A percentile compares a stretch with the other conserved stretches of the same genome.
These are phyloP conservation scores for Pangasius macronema DNA, from an alignment of 2,797 vertebrate species.

Conservation along the genomic window DNA sequence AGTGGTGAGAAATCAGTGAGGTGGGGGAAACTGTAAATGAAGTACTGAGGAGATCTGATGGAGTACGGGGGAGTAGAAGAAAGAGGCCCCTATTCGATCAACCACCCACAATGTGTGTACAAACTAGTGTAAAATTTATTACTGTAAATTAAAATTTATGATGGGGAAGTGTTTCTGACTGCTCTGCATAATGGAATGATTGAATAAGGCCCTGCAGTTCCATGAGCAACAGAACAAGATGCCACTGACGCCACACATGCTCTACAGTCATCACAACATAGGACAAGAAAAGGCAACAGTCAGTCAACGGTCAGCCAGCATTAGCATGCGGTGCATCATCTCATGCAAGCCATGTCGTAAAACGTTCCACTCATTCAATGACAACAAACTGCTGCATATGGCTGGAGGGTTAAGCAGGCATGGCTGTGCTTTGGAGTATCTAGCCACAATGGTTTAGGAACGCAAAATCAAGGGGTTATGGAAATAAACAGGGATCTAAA, in stretches of 20 bases:
- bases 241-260: constrained; percentile 2
- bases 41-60: background rate
- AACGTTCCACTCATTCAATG: constrained; percentile 31
- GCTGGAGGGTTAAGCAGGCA: constrained; percentile 29
- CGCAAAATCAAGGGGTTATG: constrained; percentile 17
- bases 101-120: background rate
- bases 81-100: constrained; percentile 22
- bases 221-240: constrained; percentile 1
- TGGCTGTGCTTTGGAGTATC: constrained; percentile 17
- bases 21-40: background rate
- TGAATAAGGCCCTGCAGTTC: constrained; percentile 17
- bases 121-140: background rate
- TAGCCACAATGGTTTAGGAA: constrained; percentile 29
- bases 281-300: constrained; percentile 22
- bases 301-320: constrained; percentile 17
- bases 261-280: constrained; percentile 9
- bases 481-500: constrained; percentile 46
- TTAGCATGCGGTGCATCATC: constrained; percentile 24
- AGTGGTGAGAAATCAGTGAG: background rate
- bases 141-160: background rate
- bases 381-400: constrained; percentile 18
- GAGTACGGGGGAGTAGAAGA: background rate
- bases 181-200: constrained; percentile 9
- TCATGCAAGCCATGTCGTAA: constrained; percentile 23
- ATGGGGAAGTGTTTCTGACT: background rate